Evolutionary conservation across 2,888 invertebrate species (phyloP).

Genomic region (Pristionchus arcanus): DNA sequence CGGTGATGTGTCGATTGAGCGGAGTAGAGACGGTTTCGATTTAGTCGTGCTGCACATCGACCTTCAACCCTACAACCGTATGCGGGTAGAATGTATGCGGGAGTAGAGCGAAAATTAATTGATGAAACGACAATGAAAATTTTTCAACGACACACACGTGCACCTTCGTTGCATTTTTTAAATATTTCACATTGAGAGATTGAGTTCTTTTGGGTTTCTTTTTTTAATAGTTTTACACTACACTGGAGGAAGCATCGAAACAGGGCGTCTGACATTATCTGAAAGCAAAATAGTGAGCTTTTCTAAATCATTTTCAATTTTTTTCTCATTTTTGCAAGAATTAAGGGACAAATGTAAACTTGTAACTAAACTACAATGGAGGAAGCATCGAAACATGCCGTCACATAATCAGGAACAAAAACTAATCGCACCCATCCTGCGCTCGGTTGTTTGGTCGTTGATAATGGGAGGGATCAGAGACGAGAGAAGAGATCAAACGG

Average conservation of each 20-base stretch:
- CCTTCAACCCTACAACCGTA: background rate
- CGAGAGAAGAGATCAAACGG: conserved; percentile 25
- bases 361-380: background rate
- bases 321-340: too few species aligned
- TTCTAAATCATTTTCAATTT: background rate
- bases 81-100: too few species aligned
- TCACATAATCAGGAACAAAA: background rate
- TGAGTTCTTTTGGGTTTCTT: too few species aligned
- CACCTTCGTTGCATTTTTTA: too few species aligned
- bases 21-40: background rate
- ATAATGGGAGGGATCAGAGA: background rate
- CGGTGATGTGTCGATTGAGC: background rate
- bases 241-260: too few species aligned
- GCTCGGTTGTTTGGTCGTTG: background rate
- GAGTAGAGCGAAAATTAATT: too few species aligned
- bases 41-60: background rate
- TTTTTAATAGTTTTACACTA: too few species aligned
- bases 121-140: too few species aligned
- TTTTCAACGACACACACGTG: too few species aligned
- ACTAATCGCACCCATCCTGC: background rate
- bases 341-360: too few species aligned
- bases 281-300: background rate
- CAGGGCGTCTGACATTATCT: background rate
- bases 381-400: background rate
- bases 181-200: too few species aligned